Conservation (phyloP, 1,140 invertebrate species). For the Microplitis demolitor region DNA sequence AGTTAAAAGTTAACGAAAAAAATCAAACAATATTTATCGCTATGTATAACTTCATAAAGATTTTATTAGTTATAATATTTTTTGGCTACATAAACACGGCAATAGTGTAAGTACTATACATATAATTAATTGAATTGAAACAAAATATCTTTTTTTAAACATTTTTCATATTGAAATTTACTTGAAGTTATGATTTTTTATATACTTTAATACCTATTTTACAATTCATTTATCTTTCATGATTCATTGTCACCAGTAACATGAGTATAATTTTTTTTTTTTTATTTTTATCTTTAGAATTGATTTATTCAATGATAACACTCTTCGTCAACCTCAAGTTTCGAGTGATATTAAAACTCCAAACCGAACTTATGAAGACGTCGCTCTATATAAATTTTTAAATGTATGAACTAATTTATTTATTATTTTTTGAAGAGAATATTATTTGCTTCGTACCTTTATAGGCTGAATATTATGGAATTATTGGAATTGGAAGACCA, state of each 20-base stretch:
- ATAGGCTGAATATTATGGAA: slow-evolving; percentile 72
- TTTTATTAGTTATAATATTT: not conserved
- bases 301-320: slow-evolving; percentile 12
- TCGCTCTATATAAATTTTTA: slow-evolving; percentile 40
- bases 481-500: slow-evolving; percentile 68
- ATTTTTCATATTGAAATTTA: no score
- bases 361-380: slow-evolving; percentile 30
- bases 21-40: no score
- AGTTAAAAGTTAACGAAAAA: not conserved
- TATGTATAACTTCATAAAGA: not conserved
- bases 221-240: not conserved
- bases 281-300: slow-evolving; percentile 8
- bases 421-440: slow-evolving; percentile 9
- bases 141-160: not conserved
- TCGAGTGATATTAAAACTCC: not conserved
- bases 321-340: not conserved
- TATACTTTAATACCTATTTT: no score
- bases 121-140: not conserved
- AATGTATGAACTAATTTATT: slow-evolving; percentile 37
- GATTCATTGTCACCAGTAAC: not conserved
- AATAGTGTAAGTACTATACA: not conserved
- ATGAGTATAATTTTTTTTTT: slow-evolving; percentile 4
- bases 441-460: slow-evolving; percentile 34
- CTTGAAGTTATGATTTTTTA: no score
- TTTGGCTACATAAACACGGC: not conserved